Evolutionary conservation across 2,113 vertebrate genomes (phyloP).

Genomic region (Melanocharis versteri): DNA sequence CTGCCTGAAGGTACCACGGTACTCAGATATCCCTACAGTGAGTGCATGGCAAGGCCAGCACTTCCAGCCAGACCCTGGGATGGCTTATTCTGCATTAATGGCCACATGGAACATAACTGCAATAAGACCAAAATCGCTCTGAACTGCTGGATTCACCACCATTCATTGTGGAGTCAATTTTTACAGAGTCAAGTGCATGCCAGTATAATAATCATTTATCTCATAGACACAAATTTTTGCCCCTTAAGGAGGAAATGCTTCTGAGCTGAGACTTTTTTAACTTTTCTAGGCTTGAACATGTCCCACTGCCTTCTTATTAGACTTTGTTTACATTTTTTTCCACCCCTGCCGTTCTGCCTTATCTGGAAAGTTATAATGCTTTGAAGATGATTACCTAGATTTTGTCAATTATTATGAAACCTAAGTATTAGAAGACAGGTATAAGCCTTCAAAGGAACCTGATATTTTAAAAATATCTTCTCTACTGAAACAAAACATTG

Average conservation of each 20-base stretch:
- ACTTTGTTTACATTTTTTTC: background rate
- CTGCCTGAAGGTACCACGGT: rapidly evolving
- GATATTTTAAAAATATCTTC: background rate
- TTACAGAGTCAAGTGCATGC: background rate
- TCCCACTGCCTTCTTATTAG: background rate
- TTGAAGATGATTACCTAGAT: background rate
- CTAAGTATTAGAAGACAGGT: background rate
- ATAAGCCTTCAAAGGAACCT: background rate
- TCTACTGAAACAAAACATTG: background rate
- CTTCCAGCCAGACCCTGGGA: background rate
- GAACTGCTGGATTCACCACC: background rate
- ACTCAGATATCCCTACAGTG: background rate
- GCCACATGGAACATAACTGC: background rate
- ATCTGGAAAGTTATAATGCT: background rate
- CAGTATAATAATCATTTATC: background rate
- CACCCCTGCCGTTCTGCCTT: background rate
- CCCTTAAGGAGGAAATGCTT: background rate
- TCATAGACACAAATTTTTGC: background rate
- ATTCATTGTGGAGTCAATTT: background rate
- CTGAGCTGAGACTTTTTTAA: background rate
- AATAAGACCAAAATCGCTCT: background rate
- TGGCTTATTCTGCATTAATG: background rate
- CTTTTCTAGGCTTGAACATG: background rate
- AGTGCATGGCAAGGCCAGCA: background rate
- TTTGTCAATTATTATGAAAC: background rate